Evolutionary conservation across 2,888 invertebrate genomes (phyloP).

Genomic region (Eurytoma adleriae): DNA sequence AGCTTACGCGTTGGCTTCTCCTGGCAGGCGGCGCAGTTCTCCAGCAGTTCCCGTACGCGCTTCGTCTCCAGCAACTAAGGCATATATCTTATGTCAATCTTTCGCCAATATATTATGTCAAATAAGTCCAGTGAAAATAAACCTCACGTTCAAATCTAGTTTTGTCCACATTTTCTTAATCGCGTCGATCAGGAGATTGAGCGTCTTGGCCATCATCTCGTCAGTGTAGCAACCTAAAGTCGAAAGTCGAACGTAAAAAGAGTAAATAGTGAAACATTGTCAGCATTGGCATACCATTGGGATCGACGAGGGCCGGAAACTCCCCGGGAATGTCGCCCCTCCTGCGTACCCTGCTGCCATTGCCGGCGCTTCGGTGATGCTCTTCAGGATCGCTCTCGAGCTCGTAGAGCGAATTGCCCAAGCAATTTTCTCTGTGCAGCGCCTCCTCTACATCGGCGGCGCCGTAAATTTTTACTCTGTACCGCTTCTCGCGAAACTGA

Average conservation of each 20-base stretch:
- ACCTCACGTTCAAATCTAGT: slow-evolving; percentile 78
- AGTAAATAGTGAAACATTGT: not conserved
- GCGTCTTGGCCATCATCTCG: slow-evolving; percentile 81
- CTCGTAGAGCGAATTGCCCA: slow-evolving; percentile 45
- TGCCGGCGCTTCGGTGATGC: slow-evolving; percentile 44
- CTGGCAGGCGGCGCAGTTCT: slow-evolving; percentile 86
- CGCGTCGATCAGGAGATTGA: slow-evolving; percentile 82
- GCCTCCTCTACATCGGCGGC: slow-evolving; percentile 66
- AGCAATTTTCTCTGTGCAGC: slow-evolving; percentile 70
- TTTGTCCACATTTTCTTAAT: slow-evolving; percentile 85
- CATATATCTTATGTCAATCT: not conserved
- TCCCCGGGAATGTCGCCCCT: slow-evolving; percentile 80
- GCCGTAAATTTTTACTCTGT: slow-evolving; percentile 69
- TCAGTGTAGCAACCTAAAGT: slow-evolving; percentile 72
- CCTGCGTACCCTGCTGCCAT: slow-evolving; percentile 70
- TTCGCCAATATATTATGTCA: too few species aligned
- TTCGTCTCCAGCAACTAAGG: slow-evolving; percentile 81
- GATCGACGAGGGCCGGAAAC: slow-evolving; percentile 54
- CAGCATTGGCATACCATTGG: slow-evolving; percentile 51
- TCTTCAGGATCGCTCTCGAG: slow-evolving; percentile 54
- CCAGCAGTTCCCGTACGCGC: slow-evolving; percentile 83
- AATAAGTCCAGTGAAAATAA: not conserved
- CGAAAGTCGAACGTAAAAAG: too few species aligned
- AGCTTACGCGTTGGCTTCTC: slow-evolving; percentile 64
- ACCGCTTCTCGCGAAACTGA: slow-evolving; percentile 70